Evolutionary conservation across 2,113 vertebrate genomes (phyloP).

Genomic region (Pomatorhinus ruficollis): DNA sequence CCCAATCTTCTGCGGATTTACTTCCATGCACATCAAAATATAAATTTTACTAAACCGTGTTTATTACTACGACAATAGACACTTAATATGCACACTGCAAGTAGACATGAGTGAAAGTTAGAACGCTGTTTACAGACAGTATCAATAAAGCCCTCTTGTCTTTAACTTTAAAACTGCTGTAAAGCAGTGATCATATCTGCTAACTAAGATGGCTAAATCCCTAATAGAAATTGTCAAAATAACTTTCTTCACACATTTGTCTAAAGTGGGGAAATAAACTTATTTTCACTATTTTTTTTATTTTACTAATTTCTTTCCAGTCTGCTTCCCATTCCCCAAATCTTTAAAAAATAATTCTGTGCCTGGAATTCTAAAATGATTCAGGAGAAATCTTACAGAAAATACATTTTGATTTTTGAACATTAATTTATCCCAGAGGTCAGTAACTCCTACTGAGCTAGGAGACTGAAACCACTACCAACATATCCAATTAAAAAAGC

Average conservation of each 20-base stretch:
- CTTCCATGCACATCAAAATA: constrained; percentile 27
- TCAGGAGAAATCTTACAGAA: neutral
- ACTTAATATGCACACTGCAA: constrained; percentile 41
- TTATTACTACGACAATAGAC: neutral
- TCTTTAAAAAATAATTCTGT: neutral
- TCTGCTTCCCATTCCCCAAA: neutral
- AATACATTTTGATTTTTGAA: neutral
- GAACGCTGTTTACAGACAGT: neutral
- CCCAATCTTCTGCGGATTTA: constrained; percentile 55
- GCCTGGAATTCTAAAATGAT: neutral
- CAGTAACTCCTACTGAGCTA: neutral
- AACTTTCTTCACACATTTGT: neutral
- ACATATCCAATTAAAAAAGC: neutral
- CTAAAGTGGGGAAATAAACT: neutral
- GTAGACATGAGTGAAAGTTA: neutral
- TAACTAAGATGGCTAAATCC: neutral
- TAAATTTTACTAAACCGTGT: neutral
- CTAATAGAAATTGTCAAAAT: neutral
- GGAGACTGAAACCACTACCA: neutral
- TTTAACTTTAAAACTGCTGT: neutral
- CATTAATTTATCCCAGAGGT: neutral
- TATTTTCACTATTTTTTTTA: neutral
- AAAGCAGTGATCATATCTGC: neutral
- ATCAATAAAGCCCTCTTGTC: neutral
- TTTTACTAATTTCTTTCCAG: neutral